phyloP scores from a whole-genome alignment of 1,140 invertebrate genomes.

The Drosophila miranda region DNA sequence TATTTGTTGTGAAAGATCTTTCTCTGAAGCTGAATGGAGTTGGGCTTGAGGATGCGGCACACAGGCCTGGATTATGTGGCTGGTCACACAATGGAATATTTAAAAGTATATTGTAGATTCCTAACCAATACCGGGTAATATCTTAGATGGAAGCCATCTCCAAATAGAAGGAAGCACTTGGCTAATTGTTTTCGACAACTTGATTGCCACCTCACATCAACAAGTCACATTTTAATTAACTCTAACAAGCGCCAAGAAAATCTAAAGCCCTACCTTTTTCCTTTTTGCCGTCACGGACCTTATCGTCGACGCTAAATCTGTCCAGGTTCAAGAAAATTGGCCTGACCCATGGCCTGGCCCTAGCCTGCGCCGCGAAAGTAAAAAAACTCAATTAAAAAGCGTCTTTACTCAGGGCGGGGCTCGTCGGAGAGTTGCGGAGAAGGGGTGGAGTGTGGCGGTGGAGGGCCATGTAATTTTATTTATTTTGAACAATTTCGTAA shows the following conservation, averaged over 20 bases:
- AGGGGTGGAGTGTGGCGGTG: not conserved
- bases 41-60: not conserved
- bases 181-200: slow-evolving; percentile 38
- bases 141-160: not conserved
- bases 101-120: slow-evolving; percentile 8
- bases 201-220: slow-evolving; percentile 46
- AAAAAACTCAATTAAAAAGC: slow-evolving; percentile 72
- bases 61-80: slow-evolving; percentile 25
- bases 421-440: not conserved
- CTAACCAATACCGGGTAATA: not conserved
- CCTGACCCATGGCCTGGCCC: slow-evolving; percentile 23
- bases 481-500: slow-evolving; percentile 79
- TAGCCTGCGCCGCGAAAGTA: slow-evolving; percentile 9
- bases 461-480: slow-evolving; percentile 67
- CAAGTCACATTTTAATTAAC: slow-evolving; percentile 73
- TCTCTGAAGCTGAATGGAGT: no score
- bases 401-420: slow-evolving; percentile 36
- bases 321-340: slow-evolving; percentile 46
- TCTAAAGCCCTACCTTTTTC: slow-evolving; percentile 34
- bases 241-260: slow-evolving; percentile 54
- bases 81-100: slow-evolving; percentile 10
- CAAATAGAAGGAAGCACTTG: slow-evolving; percentile 10
- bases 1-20: slow-evolving; percentile 28
- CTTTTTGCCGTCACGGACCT: slow-evolving; percentile 24
- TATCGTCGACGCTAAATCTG: slow-evolving; percentile 46